A percentile compares a stretch with the other conserved stretches of the same genome.
phyloP scores from a whole-genome alignment of 2,888 invertebrate species.

The Tetranychus piercei region DNA sequence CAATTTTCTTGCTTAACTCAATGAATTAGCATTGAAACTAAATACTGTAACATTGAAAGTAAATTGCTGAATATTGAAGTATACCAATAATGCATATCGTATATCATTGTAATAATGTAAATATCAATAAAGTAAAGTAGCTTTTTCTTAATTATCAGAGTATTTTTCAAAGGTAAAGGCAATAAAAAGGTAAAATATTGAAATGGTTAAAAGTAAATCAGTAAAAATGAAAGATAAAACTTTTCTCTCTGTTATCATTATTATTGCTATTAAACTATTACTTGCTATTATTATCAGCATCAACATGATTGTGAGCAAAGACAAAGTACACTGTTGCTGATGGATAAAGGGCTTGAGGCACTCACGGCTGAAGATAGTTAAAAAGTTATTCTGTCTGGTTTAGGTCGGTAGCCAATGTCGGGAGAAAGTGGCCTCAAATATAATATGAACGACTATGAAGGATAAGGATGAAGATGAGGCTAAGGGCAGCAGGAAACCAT shows the following conservation, averaged over 20 bases:
- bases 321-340: neutral
- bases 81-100: no score
- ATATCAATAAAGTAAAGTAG: no score
- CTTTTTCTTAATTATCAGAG: no score
- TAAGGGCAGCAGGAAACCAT: neutral
- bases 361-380: neutral
- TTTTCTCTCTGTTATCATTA: neutral
- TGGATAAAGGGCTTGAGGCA: neutral
- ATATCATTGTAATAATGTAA: no score
- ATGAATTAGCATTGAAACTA: no score
- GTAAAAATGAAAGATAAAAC: neutral
- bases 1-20: no score
- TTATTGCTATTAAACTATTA: neutral
- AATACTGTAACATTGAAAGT: no score
- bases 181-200: no score
- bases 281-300: neutral
- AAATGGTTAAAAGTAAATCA: no score
- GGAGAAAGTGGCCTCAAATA: slow-evolving; percentile 1
- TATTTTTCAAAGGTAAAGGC: no score
- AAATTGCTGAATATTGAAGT: no score
- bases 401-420: neutral
- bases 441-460: neutral
- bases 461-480: neutral
- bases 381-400: neutral
- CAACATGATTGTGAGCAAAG: neutral